These are phyloP conservation scores for Sebastiscus tertius DNA, from an alignment of 2,797 vertebrate genomes.

Conservation along the genomic window DNA sequence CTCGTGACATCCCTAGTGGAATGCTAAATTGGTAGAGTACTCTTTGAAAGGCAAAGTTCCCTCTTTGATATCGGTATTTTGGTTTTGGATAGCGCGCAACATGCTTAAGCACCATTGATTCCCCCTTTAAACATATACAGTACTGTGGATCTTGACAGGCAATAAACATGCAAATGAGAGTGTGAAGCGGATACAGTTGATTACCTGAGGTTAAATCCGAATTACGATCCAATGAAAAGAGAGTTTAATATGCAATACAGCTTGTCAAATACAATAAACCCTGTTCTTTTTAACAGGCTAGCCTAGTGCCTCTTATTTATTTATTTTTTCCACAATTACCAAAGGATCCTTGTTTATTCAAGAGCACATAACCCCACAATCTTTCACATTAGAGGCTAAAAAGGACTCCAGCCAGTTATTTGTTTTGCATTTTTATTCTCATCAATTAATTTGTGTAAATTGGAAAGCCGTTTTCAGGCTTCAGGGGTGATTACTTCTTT, in stretches of 20 bases:
- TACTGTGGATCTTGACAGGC: conserved; percentile 11
- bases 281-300: neutral
- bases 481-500: conserved; percentile 1
- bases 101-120: neutral
- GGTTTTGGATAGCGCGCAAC: neutral
- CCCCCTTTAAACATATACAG: neutral
- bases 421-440: conserved; percentile 6
- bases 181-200: neutral
- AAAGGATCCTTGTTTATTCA: conserved; percentile 3
- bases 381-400: neutral
- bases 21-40: neutral
- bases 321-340: neutral
- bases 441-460: conserved; percentile 2
- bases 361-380: neutral
- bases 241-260: conserved; percentile 10
- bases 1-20: neutral
- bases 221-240: conserved; percentile 16
- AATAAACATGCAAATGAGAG: conserved; percentile 56
- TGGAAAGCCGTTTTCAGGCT: neutral
- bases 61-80: neutral
- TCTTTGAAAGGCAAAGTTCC: neutral
- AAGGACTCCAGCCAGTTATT: conserved; percentile 5
- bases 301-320: neutral
- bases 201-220: conserved; percentile 25
- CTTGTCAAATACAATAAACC: conserved; percentile 14